Conservation (phyloP, 2,888 invertebrate genomes). For the Eupithecia pulchellata region DNA sequence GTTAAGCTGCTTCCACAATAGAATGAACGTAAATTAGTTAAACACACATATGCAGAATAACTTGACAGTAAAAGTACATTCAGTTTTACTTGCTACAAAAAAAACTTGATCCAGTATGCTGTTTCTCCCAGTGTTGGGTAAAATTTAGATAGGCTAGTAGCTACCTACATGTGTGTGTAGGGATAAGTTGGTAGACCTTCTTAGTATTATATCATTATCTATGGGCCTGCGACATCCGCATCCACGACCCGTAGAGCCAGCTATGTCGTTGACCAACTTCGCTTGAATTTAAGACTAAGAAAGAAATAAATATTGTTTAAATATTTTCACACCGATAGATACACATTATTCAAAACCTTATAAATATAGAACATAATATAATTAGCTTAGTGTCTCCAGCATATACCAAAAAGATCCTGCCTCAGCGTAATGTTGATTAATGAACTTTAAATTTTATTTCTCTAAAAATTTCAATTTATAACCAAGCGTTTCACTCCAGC, state of each 20-base stretch:
- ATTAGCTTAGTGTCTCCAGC: too few relatives aligned
- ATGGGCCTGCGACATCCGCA: neutral
- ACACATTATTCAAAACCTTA: too few relatives aligned
- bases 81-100: neutral
- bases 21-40: neutral
- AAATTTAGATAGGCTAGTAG: too few relatives aligned
- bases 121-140: too few relatives aligned
- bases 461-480: neutral
- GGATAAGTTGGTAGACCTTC: neutral
- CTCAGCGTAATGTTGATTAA: too few relatives aligned
- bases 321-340: too few relatives aligned
- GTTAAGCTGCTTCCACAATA: neutral
- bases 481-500: neutral
- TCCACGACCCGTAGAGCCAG: too few relatives aligned
- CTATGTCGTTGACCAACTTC: too few relatives aligned
- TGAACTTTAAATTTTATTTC: neutral
- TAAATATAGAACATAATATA: too few relatives aligned
- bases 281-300: neutral
- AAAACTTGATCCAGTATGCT: neutral
- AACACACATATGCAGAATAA: neutral
- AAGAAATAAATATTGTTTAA: too few relatives aligned
- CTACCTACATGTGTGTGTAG: too few relatives aligned
- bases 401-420: too few relatives aligned
- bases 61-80: neutral
- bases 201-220: neutral